Conservation (phyloP, 2,888 invertebrate species). For the Apoda limacodes region DNA sequence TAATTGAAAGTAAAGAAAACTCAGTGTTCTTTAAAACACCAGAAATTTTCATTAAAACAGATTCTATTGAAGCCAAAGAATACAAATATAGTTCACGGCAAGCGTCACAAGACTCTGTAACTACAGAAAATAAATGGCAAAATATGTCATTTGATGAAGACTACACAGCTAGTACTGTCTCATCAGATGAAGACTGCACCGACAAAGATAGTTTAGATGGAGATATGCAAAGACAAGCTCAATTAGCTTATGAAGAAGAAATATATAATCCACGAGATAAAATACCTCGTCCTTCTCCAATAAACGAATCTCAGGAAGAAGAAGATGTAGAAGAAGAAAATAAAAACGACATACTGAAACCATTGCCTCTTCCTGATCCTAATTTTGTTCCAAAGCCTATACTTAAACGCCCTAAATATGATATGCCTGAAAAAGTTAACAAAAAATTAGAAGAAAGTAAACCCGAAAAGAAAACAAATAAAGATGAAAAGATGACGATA, state of each 20-base stretch:
- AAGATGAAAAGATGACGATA: constrained; percentile 45
- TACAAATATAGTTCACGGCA: constrained; percentile 29
- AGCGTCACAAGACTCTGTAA: constrained; percentile 36
- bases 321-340: constrained; percentile 45
- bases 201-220: constrained; percentile 48
- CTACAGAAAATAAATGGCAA: constrained; percentile 55
- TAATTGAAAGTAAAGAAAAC: constrained; percentile 8
- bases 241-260: constrained; percentile 67
- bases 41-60: constrained; percentile 43
- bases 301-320: constrained; percentile 35
- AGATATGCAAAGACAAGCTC: constrained; percentile 37
- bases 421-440: constrained; percentile 21
- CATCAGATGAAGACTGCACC: constrained; percentile 57
- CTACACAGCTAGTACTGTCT: constrained; percentile 74
- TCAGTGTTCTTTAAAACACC: constrained; percentile 25
- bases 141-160: constrained; percentile 68
- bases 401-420: constrained; percentile 71
- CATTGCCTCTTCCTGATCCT: constrained; percentile 74
- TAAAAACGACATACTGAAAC: constrained; percentile 50
- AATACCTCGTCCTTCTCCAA: constrained; percentile 32
- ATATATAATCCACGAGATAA: constrained; percentile 77
- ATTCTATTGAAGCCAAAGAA: constrained; percentile 39
- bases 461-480: constrained; percentile 33
- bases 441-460: constrained; percentile 25
- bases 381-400: constrained; percentile 85